A percentile compares a stretch with the other conserved stretches of the same genome.
Conservation (phyloP, 2,888 invertebrate species). For the Pocota personata region DNA sequence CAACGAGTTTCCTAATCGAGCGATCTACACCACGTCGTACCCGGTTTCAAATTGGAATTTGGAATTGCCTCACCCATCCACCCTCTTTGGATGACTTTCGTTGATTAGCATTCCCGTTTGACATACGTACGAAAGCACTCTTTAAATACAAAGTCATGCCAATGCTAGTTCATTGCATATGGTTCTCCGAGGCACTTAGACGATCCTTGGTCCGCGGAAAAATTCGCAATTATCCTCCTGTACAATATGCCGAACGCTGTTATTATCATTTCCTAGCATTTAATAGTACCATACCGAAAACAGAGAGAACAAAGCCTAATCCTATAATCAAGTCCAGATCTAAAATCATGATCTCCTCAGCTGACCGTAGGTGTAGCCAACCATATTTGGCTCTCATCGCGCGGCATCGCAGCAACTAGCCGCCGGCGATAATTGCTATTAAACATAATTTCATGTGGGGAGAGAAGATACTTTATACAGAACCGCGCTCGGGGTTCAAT, state of each 20-base stretch:
- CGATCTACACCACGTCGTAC: not conserved
- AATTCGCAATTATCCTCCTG: slow-evolving; percentile 27
- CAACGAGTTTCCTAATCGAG: not conserved
- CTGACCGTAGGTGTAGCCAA: slow-evolving; percentile 54
- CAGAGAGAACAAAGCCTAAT: slow-evolving; percentile 37
- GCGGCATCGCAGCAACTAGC: slow-evolving; percentile 43
- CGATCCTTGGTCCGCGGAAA: not conserved
- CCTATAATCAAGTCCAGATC: slow-evolving; percentile 66
- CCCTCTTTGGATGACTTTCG: not conserved
- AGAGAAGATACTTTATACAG: not conserved
- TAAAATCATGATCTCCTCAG: slow-evolving; percentile 57
- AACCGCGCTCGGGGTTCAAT: too few species aligned
- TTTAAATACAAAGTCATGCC: not conserved
- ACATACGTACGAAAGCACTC: not conserved
- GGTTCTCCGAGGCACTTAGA: not conserved
- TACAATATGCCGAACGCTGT: slow-evolving; percentile 19
- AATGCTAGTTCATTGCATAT: not conserved
- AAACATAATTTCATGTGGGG: slow-evolving; percentile 59
- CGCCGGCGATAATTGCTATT: slow-evolving; percentile 71
- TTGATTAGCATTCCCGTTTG: slow-evolving; percentile 1
- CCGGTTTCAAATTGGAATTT: not conserved
- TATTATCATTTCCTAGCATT: slow-evolving; percentile 59
- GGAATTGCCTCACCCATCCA: not conserved
- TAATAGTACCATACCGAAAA: slow-evolving; percentile 47
- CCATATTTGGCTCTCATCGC: slow-evolving; percentile 45